Evolutionary conservation across 2,113 vertebrate species (phyloP).

Genomic region (Deroptyus accipitrinus): DNA sequence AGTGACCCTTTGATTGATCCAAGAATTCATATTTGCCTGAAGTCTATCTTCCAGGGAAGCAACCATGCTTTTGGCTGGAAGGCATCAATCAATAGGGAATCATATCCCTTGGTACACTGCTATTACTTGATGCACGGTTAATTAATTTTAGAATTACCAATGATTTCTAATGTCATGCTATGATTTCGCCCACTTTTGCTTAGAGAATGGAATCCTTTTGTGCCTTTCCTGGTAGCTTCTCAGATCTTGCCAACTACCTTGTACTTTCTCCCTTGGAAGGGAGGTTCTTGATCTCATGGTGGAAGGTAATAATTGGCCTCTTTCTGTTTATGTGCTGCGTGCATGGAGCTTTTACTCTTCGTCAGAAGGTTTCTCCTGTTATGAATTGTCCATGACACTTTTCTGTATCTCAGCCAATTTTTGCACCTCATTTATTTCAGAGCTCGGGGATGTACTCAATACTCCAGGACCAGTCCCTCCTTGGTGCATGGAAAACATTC

Average conservation of each 20-base stretch:
- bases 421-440: neutral
- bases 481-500: neutral
- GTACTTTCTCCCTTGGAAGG: neutral
- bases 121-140: conserved; percentile 4
- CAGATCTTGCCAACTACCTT: accelerated
- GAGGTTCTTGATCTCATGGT: neutral
- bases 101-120: neutral
- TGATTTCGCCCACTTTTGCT: neutral
- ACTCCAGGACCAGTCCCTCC: neutral
- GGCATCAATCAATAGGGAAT: conserved; percentile 24
- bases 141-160: conserved; percentile 23
- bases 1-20: neutral
- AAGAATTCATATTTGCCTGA: neutral
- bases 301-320: neutral
- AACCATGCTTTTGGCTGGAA: conserved; percentile 28
- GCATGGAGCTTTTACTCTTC: neutral
- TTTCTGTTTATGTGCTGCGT: neutral
- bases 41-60: neutral
- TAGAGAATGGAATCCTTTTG: neutral
- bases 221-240: neutral
- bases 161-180: neutral
- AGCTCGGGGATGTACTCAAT: accelerated
- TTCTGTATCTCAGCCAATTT: neutral
- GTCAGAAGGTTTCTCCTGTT: neutral
- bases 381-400: neutral